Evolutionary conservation across 2,797 vertebrate species (phyloP), one percentile per base, ranked within the genome.

Genomic region (Crenuchus spilurus): DNA sequence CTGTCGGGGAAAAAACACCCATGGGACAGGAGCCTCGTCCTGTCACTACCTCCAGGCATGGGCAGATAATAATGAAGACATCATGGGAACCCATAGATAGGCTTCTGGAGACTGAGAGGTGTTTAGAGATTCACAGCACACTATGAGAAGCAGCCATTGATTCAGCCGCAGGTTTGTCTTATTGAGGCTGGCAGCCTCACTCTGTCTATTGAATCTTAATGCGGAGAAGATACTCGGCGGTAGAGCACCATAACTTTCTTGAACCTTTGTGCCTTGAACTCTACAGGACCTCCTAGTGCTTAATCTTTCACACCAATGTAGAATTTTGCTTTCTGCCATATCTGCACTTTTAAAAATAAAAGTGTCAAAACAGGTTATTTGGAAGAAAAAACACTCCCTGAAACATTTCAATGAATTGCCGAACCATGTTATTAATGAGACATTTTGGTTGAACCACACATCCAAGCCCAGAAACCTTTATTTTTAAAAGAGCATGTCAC

Each of bases 11-110:
- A 18, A 20, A 64, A 82, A 83, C 49, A 72, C 86, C 83, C 78
- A 63, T 67, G 88, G 87, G 90, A 90, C 30, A 2, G 18, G 83
- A 78, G 85, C 85, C 84, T 85, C 83, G 81, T 90, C 84, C 87
- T 86, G 81, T 86, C 84, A 72, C 83, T 52, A 74, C 64, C 55
- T 6, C 68, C 79, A 85, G 84, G 84, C 84, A 85, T 46, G 66
- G 74, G 64, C 84, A 83, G 84, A 86, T 86, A 87, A 89, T 88
- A 87, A 91, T 87, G 76, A 83, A 89, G 84, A 85, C 90, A 90
- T 90, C 88, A 89, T 81, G 80, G 83, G 82, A 72, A 75, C 65
- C 49, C 69, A 63, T 30, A 88, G 86, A 89, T 86, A 87, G 84
- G 73, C 81, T 87, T 82, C 84, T 22, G 41, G 82, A 78, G 79